These are phyloP conservation scores for Peromyscus attwateri DNA, from an alignment of 2,797 vertebrate species.

Conservation along the genomic window DNA sequence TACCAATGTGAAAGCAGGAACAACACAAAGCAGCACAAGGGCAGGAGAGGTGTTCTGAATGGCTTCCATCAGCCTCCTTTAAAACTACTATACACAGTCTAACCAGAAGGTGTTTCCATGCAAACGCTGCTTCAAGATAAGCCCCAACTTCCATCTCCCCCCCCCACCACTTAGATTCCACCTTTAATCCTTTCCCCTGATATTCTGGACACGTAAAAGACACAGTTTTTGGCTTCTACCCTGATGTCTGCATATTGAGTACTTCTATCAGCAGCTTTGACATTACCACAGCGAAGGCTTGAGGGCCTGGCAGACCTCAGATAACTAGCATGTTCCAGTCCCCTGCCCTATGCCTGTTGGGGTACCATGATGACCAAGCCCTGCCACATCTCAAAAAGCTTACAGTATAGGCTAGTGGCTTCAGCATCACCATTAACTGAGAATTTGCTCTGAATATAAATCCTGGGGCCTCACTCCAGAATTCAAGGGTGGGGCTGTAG, in stretches of 20 bases:
- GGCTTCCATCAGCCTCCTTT: neutral
- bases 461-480: neutral
- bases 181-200: neutral
- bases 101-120: neutral
- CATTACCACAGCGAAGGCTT: neutral
- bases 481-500: neutral
- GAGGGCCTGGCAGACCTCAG: neutral
- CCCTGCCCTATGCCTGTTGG: neutral
- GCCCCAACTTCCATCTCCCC: too few relatives aligned
- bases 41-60: neutral
- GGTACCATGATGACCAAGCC: rapidly evolving
- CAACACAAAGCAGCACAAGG: neutral
- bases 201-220: neutral
- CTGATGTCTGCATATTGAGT: neutral
- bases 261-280: neutral
- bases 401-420: neutral
- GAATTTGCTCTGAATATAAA: neutral
- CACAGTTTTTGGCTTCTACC: neutral
- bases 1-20: rapidly evolving
- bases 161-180: neutral
- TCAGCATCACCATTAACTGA: neutral
- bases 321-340: neutral
- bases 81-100: neutral
- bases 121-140: constrained; percentile 5
- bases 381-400: neutral